These are phyloP conservation scores for Drosophila seclusa DNA, from an alignment of 2,888 invertebrate genomes.

Conservation along the genomic window DNA sequence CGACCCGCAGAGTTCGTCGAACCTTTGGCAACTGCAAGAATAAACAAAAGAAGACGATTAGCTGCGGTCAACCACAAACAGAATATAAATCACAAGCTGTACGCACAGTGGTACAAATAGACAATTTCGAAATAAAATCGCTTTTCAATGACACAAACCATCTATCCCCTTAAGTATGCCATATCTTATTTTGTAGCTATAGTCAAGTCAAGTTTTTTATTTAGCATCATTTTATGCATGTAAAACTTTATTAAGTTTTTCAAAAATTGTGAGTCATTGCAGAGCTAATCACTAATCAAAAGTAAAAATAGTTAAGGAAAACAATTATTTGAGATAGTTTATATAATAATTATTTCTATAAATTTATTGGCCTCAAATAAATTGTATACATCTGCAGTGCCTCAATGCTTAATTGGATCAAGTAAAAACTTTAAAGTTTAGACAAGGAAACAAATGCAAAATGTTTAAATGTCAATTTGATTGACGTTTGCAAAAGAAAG, in stretches of 20 bases:
- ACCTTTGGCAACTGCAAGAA: conserved; percentile 68
- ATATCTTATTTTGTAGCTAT: background rate
- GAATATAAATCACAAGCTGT: background rate
- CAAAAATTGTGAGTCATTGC: background rate
- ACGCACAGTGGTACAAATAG: conserved; percentile 5
- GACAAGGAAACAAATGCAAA: no score
- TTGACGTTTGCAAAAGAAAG: no score
- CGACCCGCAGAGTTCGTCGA: conserved; percentile 55
- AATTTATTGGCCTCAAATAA: no score
- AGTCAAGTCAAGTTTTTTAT: background rate
- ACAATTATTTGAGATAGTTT: no score
- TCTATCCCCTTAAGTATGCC: conserved; percentile 25
- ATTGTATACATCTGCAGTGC: no score
- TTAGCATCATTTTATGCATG: background rate
- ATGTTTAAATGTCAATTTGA: no score
- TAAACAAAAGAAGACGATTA: conserved; percentile 7
- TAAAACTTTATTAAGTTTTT: background rate
- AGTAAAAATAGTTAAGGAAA: no score
- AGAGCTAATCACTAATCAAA: no score
- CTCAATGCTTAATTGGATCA: no score
- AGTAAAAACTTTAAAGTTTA: no score
- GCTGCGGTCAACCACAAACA: conserved; percentile 4
- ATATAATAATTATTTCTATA: no score
- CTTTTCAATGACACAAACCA: conserved; percentile 14
- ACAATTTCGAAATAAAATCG: background rate